Percentiles rank a stretch among this genome's conserved stretches.
Conservation (phyloP, 1,140 invertebrate genomes). For the Melipona quadrifasciata region DNA sequence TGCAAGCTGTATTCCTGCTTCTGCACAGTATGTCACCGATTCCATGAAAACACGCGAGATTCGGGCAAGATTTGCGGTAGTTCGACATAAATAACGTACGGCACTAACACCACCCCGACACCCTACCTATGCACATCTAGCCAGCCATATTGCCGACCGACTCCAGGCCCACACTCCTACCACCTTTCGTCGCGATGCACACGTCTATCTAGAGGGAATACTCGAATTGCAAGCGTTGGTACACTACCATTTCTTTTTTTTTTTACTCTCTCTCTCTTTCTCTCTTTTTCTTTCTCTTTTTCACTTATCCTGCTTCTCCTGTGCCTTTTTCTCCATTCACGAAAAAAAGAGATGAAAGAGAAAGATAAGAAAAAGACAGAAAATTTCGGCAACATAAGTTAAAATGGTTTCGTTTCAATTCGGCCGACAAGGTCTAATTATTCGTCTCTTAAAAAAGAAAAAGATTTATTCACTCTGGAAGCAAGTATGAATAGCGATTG, state of each 20-base stretch:
- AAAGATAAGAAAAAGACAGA: not conserved
- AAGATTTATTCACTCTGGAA: not conserved
- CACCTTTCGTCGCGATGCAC: constrained; percentile 46
- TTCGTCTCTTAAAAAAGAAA: not conserved
- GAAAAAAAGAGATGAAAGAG: not conserved
- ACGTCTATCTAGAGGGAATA: constrained; percentile 34
- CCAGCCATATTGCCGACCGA: constrained; percentile 79
- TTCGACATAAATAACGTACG: constrained; percentile 80
- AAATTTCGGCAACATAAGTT: not conserved
- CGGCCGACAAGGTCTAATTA: too few species aligned
- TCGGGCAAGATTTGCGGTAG: constrained; percentile 78
- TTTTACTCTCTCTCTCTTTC: not conserved
- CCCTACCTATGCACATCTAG: constrained; percentile 79
- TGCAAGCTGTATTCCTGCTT: constrained; percentile 76
- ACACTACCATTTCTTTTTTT: not conserved
- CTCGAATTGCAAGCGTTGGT: constrained; percentile 17
- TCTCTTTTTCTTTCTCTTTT: not conserved
- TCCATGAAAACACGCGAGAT: constrained; percentile 81
- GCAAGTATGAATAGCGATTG: not conserved
- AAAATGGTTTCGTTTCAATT: not conserved
- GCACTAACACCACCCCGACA: constrained; percentile 79
- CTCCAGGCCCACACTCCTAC: constrained; percentile 58
- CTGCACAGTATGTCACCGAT: constrained; percentile 79
- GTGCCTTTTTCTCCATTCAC: not conserved
- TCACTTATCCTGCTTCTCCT: not conserved